Evolutionary conservation across 1,140 invertebrate genomes (phyloP).

Genomic region (Euwallacea similis): DNA sequence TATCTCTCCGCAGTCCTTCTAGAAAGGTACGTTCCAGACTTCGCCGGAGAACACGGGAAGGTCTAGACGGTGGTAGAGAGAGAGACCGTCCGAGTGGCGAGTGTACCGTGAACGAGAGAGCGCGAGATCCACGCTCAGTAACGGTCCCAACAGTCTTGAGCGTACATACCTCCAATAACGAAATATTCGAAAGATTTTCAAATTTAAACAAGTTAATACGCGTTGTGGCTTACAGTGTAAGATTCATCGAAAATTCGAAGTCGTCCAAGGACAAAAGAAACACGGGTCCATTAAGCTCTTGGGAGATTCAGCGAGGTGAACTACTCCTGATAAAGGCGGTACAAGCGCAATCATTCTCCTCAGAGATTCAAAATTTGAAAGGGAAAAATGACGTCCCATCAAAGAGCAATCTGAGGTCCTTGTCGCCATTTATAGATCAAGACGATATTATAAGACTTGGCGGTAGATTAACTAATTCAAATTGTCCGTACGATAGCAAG

Average conservation of each 20-base stretch:
- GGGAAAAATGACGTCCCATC: not conserved
- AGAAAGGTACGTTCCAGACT: too few relatives aligned
- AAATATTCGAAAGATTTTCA: not conserved
- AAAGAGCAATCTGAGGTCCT: slow-evolving; percentile 23
- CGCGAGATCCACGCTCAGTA: too few relatives aligned
- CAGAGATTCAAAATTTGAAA: slow-evolving; percentile 16
- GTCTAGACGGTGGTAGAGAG: too few relatives aligned
- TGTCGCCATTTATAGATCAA: slow-evolving; percentile 54
- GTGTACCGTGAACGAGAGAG: too few relatives aligned
- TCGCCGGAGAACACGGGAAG: too few relatives aligned
- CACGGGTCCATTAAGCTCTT: not conserved
- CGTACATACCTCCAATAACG: too few relatives aligned
- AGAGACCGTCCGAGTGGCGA: too few relatives aligned
- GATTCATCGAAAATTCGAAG: slow-evolving; percentile 14
- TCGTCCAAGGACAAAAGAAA: not conserved
- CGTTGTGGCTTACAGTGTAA: slow-evolving; percentile 24
- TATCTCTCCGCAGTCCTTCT: too few relatives aligned
- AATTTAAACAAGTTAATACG: not conserved
- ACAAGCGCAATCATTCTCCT: slow-evolving; percentile 8
- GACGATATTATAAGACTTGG: slow-evolving; percentile 43
- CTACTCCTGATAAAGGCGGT: slow-evolving; percentile 14
- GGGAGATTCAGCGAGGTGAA: slow-evolving; percentile 10
- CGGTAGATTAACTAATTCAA: slow-evolving; percentile 48
- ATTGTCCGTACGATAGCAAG: slow-evolving; percentile 41
- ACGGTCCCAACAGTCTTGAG: too few relatives aligned